Conservation (phyloP, 2,113 vertebrate genomes). For the Choloepus hoffmanni region DNA sequence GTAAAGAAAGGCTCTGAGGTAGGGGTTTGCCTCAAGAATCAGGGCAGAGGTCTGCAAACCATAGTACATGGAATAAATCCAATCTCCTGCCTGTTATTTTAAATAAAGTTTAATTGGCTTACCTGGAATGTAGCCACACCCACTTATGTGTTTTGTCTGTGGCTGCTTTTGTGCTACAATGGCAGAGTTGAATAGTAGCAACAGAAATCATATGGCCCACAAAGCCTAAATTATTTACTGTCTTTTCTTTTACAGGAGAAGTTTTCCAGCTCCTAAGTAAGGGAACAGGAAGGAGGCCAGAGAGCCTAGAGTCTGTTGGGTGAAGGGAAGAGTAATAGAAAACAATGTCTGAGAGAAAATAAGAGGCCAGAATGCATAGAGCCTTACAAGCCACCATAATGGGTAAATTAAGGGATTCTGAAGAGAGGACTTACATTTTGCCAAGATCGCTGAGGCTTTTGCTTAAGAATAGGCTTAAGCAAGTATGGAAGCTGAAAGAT, state of each 20-base stretch:
- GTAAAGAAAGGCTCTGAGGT: not conserved
- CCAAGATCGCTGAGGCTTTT: not conserved
- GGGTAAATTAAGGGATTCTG: not conserved
- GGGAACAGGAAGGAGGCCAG: not conserved
- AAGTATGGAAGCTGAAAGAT: not conserved
- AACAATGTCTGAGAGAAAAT: not conserved
- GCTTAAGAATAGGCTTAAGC: not conserved
- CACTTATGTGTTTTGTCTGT: not conserved
- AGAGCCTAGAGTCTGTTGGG: not conserved
- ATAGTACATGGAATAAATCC: not conserved
- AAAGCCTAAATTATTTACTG: not conserved
- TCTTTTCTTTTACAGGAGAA: not conserved
- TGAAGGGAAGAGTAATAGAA: not conserved
- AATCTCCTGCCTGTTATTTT: not conserved
- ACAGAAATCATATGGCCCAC: not conserved
- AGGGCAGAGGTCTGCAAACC: not conserved
- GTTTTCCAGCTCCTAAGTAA: not conserved
- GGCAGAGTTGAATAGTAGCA: not conserved
- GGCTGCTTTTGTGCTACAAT: not conserved
- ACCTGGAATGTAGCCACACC: not conserved
- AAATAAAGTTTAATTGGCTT: not conserved
- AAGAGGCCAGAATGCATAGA: not conserved
- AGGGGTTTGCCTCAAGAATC: not conserved
- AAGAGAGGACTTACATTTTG: not conserved
- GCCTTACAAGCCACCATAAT: not conserved